A percentile compares a stretch with the other conserved stretches of the same genome.
Evolutionary conservation across 2,888 invertebrate species (phyloP).

Genomic region (Rhagonycha lutea): DNA sequence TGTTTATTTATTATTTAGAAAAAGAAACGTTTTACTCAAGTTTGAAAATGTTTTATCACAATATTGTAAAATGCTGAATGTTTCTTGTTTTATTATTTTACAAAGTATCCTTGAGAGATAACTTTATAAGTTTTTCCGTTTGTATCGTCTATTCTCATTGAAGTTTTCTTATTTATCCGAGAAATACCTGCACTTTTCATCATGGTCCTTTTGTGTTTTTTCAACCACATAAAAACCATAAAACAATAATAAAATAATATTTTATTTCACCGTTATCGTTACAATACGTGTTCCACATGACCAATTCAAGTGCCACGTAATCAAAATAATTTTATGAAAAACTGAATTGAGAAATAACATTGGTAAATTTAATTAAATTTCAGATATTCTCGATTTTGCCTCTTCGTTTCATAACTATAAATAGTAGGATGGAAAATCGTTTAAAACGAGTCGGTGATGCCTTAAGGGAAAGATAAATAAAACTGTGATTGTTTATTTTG

Average conservation of each 20-base stretch:
- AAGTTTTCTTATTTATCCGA: background rate
- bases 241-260: background rate
- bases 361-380: too few species aligned
- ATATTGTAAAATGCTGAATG: background rate
- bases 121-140: background rate
- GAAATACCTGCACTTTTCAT: background rate
- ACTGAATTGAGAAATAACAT: too few species aligned
- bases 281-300: background rate
- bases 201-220: background rate
- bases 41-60: background rate
- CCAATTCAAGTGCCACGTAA: background rate
- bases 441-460: too few species aligned
- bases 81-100: background rate
- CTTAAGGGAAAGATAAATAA: too few species aligned
- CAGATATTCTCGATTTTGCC: too few species aligned
- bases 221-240: background rate
- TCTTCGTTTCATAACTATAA: too few species aligned
- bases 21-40: background rate
- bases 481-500: too few species aligned
- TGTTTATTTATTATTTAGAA: background rate
- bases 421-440: too few species aligned
- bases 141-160: background rate
- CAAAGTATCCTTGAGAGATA: background rate
- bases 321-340: background rate
- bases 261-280: background rate